A percentile compares a stretch with the other conserved stretches of the same genome.
Evolutionary conservation across 2,797 vertebrate genomes (phyloP).

Genomic region (Columba guinea): DNA sequence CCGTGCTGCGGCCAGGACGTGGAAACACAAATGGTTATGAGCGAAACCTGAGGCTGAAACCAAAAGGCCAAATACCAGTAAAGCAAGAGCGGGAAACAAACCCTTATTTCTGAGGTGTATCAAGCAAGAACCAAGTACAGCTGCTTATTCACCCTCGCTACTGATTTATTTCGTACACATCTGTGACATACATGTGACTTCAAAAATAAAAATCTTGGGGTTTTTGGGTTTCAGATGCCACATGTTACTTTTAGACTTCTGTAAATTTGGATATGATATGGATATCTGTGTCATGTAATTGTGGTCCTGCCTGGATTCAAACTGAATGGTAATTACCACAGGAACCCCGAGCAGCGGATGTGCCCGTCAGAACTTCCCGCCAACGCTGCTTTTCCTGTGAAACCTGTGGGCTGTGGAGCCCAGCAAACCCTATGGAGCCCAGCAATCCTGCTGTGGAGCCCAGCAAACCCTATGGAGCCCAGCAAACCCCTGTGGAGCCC

Average conservation of each 20-base stretch:
- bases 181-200: not conserved
- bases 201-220: not conserved
- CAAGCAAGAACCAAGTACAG: not conserved
- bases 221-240: not conserved
- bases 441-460: too few relatives aligned
- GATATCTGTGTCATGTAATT: not conserved
- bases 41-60: constrained; percentile 25
- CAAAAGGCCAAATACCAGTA: constrained; percentile 17
- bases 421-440: too few relatives aligned
- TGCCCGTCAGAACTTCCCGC: not conserved
- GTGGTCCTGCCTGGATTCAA: not conserved
- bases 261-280: not conserved
- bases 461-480: too few relatives aligned
- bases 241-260: not conserved
- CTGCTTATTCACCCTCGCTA: not conserved
- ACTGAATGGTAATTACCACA: not conserved
- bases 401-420: not conserved
- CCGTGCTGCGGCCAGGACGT: not conserved
- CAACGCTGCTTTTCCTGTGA: not conserved
- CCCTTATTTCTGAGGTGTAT: not conserved
- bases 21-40: constrained; percentile 12
- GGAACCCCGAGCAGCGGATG: not conserved
- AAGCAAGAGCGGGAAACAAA: not conserved
- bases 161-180: not conserved
- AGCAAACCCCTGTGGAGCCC: too few relatives aligned